Evolutionary conservation across 1,140 invertebrate genomes (phyloP), one percentile per base, ranked within the genome.

Genomic region (Dreissena polymorpha): DNA sequence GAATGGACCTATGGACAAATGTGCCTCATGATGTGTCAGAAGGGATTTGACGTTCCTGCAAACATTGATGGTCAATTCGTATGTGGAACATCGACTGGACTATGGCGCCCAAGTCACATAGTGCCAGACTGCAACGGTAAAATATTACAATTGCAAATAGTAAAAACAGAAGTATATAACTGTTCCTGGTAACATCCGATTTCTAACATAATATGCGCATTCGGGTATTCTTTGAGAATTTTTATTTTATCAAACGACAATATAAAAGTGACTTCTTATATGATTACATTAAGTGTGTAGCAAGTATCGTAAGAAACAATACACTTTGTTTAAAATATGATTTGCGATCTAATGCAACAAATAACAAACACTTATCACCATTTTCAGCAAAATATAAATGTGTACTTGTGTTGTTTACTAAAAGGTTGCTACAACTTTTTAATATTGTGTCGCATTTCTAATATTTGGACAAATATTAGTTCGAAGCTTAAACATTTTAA

Each of bases 21-120:
- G 21, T 84, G 83, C 53, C 25, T 60, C n/a, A 78, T 84, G 69
- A 75, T 79, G 51, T 84, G 83, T 53, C 23, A 69, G 7, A 27
- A 29, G 13, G 63, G 63, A 57, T 84, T 27, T 60, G 75, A 78
- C 49, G 51, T 84, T n/a, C 83, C 83, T 0, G 21, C 25, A 25
- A 67, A 51, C 63, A 49, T 18, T 7, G 70, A 78, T 69, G 70
- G 83, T n/a, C 71, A 76, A 72, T 84, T 63, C 50, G 74, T 77
- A 10, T 84, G 82, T 57, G 74, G 82, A 1, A 12, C 10, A 13
- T 71, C 82, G n/a, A 39, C 7, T 18, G 82, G 82, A 49, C 60
- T 63, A 63, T 84, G 82, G 82, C 53, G 63, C 29, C 82, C 82
- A 16, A 39, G 50, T 49, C 29, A 27, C 8, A 69, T 63, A 18